Evolutionary conservation across 2,113 vertebrate genomes (phyloP).

Genomic region (Cromileptes altivelis): DNA sequence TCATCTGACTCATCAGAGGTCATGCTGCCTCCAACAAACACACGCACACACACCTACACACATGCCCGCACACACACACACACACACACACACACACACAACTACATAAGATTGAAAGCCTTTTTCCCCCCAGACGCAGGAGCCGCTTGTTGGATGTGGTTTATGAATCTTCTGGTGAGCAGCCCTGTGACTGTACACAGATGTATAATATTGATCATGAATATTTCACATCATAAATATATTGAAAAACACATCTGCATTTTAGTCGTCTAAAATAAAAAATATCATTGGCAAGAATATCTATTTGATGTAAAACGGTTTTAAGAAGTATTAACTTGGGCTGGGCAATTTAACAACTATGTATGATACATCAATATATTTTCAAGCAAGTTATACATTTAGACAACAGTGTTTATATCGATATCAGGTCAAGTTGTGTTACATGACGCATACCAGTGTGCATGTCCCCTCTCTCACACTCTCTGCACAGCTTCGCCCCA

Average conservation of each 20-base stretch:
- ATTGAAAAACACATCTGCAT: neutral
- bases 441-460: no score
- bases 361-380: no score
- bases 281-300: neutral
- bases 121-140: neutral
- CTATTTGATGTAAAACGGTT: neutral
- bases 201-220: neutral
- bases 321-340: neutral
- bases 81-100: neutral
- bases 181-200: neutral
- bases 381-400: no score
- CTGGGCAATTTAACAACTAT: no score
- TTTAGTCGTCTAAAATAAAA: neutral
- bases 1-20: conserved; percentile 28
- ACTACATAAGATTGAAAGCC: neutral
- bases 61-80: neutral
- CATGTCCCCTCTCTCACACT: no score
- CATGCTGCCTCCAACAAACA: neutral
- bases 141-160: neutral
- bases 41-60: neutral
- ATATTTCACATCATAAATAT: neutral
- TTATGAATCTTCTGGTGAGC: neutral
- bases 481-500: no score
- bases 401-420: no score
- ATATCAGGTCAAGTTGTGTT: no score